These are phyloP conservation scores for Pollicipes pollicipes DNA, from an alignment of 1,140 invertebrate species.

Conservation along the genomic window DNA sequence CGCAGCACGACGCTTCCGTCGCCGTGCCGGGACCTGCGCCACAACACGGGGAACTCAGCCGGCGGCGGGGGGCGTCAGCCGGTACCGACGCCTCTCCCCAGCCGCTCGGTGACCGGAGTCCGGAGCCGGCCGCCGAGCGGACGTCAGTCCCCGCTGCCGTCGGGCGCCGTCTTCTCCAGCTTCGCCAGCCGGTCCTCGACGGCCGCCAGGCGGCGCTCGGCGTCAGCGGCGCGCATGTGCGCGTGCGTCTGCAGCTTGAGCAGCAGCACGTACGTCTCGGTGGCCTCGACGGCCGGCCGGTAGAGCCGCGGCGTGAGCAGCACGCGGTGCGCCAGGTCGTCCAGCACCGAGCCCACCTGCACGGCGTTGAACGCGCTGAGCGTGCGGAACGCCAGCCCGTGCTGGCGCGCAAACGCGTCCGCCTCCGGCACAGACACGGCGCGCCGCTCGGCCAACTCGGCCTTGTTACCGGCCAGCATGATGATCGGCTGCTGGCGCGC, in stretches of 20 bases:
- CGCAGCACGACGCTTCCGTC: too few relatives aligned
- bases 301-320: neutral
- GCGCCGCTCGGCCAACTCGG: neutral
- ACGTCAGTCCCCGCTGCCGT: neutral
- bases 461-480: conserved; percentile 3
- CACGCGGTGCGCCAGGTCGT: neutral
- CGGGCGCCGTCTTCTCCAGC: neutral
- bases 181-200: neutral
- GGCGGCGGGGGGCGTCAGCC: too few relatives aligned
- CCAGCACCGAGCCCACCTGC: neutral
- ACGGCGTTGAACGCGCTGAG: neutral
- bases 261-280: neutral
- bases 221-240: neutral
- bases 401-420: neutral
- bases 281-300: neutral
- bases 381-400: neutral
- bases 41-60: too few relatives aligned
- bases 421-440: neutral
- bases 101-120: too few relatives aligned
- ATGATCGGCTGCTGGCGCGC: neutral
- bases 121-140: too few relatives aligned
- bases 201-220: neutral
- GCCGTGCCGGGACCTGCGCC: too few relatives aligned
- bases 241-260: neutral
- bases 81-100: too few relatives aligned